Conservation (phyloP, 2,888 invertebrate genomes). For the Drosophila paranaensis region DNA sequence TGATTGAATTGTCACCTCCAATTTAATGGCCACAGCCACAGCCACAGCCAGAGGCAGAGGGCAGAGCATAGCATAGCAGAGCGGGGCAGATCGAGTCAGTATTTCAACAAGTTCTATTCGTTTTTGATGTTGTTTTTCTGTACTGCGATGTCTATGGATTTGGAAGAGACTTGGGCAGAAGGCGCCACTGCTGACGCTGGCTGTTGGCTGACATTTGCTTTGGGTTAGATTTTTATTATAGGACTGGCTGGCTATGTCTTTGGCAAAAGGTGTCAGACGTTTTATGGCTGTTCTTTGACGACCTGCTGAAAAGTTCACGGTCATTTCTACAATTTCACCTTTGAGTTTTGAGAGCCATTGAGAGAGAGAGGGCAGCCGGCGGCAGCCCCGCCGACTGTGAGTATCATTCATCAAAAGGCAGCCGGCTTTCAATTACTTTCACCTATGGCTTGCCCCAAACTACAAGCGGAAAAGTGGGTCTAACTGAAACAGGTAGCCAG, state of each 20-base stretch:
- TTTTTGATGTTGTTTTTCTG: slow-evolving; percentile 55
- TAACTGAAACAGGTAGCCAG: slow-evolving; percentile 21
- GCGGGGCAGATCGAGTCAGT: slow-evolving; percentile 16
- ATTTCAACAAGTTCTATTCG: slow-evolving; percentile 42
- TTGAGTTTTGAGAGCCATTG: slow-evolving; percentile 26
- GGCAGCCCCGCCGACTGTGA: background rate
- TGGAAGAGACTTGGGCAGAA: slow-evolving; percentile 28
- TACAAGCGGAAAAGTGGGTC: slow-evolving; percentile 4
- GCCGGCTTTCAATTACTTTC: slow-evolving; percentile 34
- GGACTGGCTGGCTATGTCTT: slow-evolving; percentile 16
- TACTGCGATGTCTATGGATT: slow-evolving; percentile 9
- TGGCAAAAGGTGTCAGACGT: slow-evolving; percentile 74
- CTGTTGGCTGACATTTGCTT: slow-evolving; percentile 49
- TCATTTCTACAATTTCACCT: slow-evolving; percentile 53
- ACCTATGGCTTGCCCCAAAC: slow-evolving; percentile 13
- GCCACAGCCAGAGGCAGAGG: background rate
- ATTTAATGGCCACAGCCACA: slow-evolving; percentile 60
- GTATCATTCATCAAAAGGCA: slow-evolving; percentile 38
- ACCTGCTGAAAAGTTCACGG: slow-evolving; percentile 78
- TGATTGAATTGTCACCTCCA: slow-evolving; percentile 80
- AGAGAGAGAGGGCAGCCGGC: background rate
- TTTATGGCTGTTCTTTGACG: slow-evolving; percentile 66
- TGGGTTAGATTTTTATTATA: slow-evolving; percentile 36
- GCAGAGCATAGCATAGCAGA: background rate
- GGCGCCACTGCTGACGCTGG: slow-evolving; percentile 60